Percentiles rank a stretch among this genome's conserved stretches.
Conservation (phyloP, 2,888 invertebrate species). For the Nymphalis c-album region DNA sequence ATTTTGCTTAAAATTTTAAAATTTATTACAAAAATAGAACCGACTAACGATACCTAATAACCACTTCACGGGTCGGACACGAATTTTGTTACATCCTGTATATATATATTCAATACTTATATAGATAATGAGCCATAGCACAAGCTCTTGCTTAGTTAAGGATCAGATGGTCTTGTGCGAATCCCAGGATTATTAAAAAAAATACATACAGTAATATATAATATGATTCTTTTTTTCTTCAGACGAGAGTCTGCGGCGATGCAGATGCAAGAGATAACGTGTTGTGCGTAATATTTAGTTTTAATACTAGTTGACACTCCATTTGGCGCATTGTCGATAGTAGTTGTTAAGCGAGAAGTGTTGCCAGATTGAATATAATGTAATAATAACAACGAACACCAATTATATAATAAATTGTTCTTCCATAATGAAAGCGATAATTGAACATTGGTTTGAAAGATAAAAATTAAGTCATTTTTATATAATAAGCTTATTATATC, state of each 20-base stretch:
- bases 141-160: too few relatives aligned
- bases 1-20: too few relatives aligned
- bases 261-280: constrained; percentile 56
- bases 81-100: too few relatives aligned
- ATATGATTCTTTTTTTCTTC: constrained; percentile 39
- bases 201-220: background rate
- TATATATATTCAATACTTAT: too few relatives aligned
- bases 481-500: too few relatives aligned
- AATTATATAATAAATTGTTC: background rate
- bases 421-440: background rate
- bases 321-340: constrained; percentile 70
- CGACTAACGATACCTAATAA: too few relatives aligned
- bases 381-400: constrained; percentile 26
- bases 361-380: constrained; percentile 28
- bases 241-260: constrained; percentile 56
- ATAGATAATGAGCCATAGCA: too few relatives aligned
- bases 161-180: too few relatives aligned
- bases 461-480: too few relatives aligned
- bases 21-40: too few relatives aligned
- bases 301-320: constrained; percentile 49
- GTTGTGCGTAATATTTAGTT: constrained; percentile 61
- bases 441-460: background rate
- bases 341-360: constrained; percentile 15
- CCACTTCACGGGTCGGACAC: too few relatives aligned
- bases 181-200: background rate